Conservation (phyloP, 1,140 invertebrate genomes). For the Eueides isabella region DNA sequence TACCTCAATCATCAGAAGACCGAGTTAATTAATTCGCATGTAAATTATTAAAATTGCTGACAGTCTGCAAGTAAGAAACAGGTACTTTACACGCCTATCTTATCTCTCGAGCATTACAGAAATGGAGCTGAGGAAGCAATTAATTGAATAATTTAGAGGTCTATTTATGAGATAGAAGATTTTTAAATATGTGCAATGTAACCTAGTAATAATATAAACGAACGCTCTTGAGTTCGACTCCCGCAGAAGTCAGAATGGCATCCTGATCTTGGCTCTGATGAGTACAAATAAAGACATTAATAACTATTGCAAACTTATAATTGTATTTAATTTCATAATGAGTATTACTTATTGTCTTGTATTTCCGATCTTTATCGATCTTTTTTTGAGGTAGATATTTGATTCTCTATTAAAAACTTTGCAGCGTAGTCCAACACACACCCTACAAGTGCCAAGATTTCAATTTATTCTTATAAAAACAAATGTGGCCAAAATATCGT, state of each 20-base stretch:
- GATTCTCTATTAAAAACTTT: neutral
- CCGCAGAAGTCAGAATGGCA: neutral
- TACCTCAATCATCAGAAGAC: constrained; percentile 59
- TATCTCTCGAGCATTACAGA: constrained; percentile 29
- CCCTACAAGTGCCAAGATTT: neutral
- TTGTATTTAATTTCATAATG: no score
- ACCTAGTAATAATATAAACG: neutral
- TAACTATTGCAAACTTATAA: no score
- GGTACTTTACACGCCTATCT: constrained; percentile 35
- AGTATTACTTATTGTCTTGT: no score
- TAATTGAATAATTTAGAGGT: constrained; percentile 44
- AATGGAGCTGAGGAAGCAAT: constrained; percentile 26
- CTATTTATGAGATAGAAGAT: constrained; percentile 17
- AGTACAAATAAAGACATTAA: no score
- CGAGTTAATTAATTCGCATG: constrained; percentile 50
- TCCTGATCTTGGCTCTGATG: no score
- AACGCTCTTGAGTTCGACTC: neutral
- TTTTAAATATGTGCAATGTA: neutral
- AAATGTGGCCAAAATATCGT: neutral
- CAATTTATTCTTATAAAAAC: neutral
- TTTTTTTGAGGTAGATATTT: no score
- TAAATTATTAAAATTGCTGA: constrained; percentile 64
- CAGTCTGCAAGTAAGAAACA: constrained; percentile 51
- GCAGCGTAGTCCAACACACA: neutral
- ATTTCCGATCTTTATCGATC: no score